phyloP scores from a whole-genome alignment of 2,888 invertebrate species.

The Lissonota sp. region DNA sequence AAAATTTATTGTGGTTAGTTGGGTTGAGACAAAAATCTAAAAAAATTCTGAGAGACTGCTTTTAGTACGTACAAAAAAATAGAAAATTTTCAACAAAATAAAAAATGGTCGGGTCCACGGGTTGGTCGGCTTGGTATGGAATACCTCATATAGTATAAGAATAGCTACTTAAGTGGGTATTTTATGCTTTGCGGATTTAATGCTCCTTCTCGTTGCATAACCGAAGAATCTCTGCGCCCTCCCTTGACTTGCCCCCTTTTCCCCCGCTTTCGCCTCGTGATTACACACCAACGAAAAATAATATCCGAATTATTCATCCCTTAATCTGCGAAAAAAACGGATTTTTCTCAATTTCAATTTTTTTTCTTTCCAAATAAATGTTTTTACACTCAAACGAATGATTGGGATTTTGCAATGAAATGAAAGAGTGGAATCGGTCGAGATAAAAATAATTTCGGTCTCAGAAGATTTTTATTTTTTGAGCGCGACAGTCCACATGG shows the following conservation, averaged over 20 bases:
- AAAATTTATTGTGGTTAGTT: no score
- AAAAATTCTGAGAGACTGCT: no score
- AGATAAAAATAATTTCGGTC: no score
- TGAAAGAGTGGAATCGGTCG: no score
- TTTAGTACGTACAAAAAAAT: no score
- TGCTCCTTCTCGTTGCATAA: conserved; percentile 12
- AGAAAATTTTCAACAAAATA: no score
- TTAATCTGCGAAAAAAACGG: neutral
- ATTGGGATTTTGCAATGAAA: no score
- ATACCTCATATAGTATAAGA: conserved; percentile 28
- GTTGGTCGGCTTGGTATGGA: no score
- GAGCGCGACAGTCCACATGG: no score
- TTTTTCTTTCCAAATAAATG: conserved; percentile 3
- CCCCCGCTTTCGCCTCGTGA: neutral
- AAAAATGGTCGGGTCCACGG: no score
- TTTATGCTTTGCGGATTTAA: conserved; percentile 31
- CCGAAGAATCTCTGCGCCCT: conserved; percentile 1
- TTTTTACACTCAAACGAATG: neutral
- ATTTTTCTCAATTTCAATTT: neutral
- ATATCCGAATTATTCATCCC: neutral
- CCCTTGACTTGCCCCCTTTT: neutral
- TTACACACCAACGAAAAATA: conserved; percentile 6
- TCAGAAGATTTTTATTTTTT: no score
- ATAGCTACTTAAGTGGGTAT: conserved; percentile 26
- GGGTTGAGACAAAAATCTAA: no score